Conservation (phyloP, 2,113 vertebrate genomes). For the Xenus cinereus region DNA sequence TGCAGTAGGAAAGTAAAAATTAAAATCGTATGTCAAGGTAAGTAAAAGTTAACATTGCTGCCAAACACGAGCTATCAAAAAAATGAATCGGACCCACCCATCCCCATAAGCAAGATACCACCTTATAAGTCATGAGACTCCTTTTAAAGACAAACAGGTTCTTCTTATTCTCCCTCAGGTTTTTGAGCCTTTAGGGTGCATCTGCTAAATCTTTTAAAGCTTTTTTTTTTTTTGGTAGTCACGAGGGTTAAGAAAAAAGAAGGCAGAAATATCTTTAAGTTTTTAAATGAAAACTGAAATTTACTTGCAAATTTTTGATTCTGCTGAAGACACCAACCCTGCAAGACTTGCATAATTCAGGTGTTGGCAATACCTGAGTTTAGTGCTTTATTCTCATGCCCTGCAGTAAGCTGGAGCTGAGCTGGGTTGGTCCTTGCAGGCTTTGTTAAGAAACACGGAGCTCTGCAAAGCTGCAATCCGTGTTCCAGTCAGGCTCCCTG, state of each 20-base stretch:
- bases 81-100: constrained; percentile 22
- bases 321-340: neutral
- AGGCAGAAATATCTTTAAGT: neutral
- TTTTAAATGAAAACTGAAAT: neutral
- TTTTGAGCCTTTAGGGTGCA: constrained; percentile 44
- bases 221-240: neutral
- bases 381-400: constrained; percentile 33
- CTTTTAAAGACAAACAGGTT: constrained; percentile 26
- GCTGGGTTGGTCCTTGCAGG: neutral
- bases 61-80: constrained; percentile 28
- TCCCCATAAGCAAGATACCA: constrained; percentile 57
- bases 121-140: constrained; percentile 35
- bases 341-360: constrained; percentile 15
- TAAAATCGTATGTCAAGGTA: neutral
- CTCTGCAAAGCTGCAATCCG: neutral
- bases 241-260: neutral
- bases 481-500: neutral
- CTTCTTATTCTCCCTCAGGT: neutral
- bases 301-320: neutral
- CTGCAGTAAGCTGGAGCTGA: constrained; percentile 8
- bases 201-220: neutral
- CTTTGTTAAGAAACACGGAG: neutral
- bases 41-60: constrained; percentile 19
- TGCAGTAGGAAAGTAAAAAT: constrained; percentile 35
- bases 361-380: neutral